A percentile compares a stretch with the other conserved stretches of the same genome.
These are phyloP conservation scores for Apogon talboti DNA, from an alignment of 2,797 vertebrate species.

Conservation along the genomic window DNA sequence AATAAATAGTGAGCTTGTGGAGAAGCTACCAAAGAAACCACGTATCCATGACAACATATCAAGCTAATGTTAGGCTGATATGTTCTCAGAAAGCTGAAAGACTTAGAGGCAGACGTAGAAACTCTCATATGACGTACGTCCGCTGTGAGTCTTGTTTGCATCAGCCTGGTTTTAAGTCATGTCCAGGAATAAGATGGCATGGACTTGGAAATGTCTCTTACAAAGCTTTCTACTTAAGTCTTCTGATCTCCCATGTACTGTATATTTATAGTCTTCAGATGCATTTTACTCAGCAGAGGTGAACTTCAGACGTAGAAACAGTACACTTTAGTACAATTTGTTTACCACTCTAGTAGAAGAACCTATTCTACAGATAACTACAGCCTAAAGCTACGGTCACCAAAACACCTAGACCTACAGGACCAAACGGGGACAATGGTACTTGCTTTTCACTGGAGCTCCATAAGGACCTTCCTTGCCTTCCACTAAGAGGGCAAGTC, in stretches of 20 bases:
- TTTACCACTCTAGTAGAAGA: neutral
- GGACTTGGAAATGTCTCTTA: too few relatives aligned
- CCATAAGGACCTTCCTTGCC: conserved; percentile 70
- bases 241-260: too few relatives aligned
- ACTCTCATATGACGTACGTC: too few relatives aligned
- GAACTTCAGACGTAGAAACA: conserved; percentile 1
- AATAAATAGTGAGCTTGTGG: neutral
- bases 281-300: conserved; percentile 9
- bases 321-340: conserved; percentile 8
- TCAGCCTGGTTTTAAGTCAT: too few relatives aligned
- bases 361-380: conserved; percentile 29
- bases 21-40: neutral
- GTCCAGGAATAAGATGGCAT: too few relatives aligned
- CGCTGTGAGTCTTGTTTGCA: too few relatives aligned
- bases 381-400: conserved; percentile 17
- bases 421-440: conserved; percentile 44
- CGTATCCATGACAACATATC: conserved; percentile 18
- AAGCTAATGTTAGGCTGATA: conserved; percentile 6
- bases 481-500: conserved; percentile 71
- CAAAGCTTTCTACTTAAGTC: too few relatives aligned
- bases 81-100: conserved; percentile 4
- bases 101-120: neutral
- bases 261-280: conserved; percentile 7
- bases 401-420: conserved; percentile 1
- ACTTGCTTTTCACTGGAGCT: conserved; percentile 82